A percentile compares a stretch with the other conserved stretches of the same genome.
Conservation (phyloP, 2,113 vertebrate genomes). For the Phylloscopus trochiloides region DNA sequence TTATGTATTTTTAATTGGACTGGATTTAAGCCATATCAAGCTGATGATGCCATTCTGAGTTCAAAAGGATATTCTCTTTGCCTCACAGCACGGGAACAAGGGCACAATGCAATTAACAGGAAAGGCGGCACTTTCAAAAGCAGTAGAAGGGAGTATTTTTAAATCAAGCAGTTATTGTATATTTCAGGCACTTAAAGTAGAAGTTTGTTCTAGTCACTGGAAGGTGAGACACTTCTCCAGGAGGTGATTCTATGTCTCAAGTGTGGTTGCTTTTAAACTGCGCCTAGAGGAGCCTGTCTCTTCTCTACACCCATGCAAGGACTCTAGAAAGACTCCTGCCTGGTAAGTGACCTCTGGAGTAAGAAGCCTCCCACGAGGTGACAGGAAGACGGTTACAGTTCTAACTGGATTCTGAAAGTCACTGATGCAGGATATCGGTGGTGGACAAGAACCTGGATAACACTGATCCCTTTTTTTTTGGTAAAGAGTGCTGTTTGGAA, state of each 20-base stretch:
- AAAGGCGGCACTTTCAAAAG: not conserved
- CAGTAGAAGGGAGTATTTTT: not conserved
- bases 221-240: not conserved
- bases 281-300: not conserved
- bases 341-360: not conserved
- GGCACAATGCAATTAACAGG: not conserved
- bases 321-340: not conserved
- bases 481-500: not conserved
- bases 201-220: not conserved
- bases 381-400: not conserved
- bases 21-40: conserved; percentile 27
- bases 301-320: not conserved
- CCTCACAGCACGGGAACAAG: not conserved
- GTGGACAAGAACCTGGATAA: not conserved
- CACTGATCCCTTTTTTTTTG: not conserved
- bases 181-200: not conserved
- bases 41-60: not conserved
- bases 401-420: not conserved
- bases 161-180: not conserved
- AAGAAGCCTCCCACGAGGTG: not conserved
- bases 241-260: not conserved
- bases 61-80: not conserved
- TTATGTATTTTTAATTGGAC: conserved; percentile 43
- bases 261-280: not conserved
- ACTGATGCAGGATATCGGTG: not conserved